Evolutionary conservation across 1,140 invertebrate species (phyloP).

Genomic region (Drosophila bipectinata): DNA sequence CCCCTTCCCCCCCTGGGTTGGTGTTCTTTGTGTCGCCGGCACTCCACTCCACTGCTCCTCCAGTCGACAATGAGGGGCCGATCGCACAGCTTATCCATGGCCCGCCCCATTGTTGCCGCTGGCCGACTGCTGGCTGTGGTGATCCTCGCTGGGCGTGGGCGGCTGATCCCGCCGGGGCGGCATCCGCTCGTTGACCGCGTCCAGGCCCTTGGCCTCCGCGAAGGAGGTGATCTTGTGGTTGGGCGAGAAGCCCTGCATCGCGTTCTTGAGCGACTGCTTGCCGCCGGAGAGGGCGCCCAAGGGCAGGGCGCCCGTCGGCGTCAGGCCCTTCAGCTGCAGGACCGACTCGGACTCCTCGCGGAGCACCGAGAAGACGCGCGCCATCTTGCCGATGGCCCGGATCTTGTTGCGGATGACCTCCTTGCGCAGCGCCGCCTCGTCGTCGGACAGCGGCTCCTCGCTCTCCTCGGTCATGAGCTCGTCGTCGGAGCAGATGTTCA

Average conservation of each 20-base stretch:
- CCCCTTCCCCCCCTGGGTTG: constrained; percentile 11
- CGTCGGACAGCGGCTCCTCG: constrained; percentile 88
- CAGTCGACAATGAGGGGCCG: too few species aligned
- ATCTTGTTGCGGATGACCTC: constrained; percentile 99
- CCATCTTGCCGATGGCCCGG: constrained; percentile 99
- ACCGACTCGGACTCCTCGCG: constrained; percentile 99
- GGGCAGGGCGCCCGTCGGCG: constrained; percentile 98
- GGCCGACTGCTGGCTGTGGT: constrained; percentile 50
- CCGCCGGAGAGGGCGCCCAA: constrained; percentile 98
- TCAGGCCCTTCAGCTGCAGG: constrained; percentile 98
- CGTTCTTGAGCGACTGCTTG: constrained; percentile 98
- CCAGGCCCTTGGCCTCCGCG: constrained; percentile 99
- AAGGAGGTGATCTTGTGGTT: constrained; percentile 99
- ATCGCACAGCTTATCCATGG: constrained; percentile 59
- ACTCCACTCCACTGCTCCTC: constrained; percentile 12
- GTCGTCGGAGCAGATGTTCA: constrained; percentile 99
- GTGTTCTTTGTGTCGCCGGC: constrained; percentile 41
- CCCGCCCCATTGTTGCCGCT: constrained; percentile 69
- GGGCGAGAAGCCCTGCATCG: constrained; percentile 98
- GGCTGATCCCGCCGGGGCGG: constrained; percentile 95
- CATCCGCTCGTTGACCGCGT: constrained; percentile 99
- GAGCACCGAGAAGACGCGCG: constrained; percentile 80
- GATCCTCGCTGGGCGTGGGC: constrained; percentile 82
- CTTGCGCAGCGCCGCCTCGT: constrained; percentile 95
- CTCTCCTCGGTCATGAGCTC: constrained; percentile 99